Conservation (phyloP, 2,888 invertebrate species). For the Cheilosia variabilis region DNA sequence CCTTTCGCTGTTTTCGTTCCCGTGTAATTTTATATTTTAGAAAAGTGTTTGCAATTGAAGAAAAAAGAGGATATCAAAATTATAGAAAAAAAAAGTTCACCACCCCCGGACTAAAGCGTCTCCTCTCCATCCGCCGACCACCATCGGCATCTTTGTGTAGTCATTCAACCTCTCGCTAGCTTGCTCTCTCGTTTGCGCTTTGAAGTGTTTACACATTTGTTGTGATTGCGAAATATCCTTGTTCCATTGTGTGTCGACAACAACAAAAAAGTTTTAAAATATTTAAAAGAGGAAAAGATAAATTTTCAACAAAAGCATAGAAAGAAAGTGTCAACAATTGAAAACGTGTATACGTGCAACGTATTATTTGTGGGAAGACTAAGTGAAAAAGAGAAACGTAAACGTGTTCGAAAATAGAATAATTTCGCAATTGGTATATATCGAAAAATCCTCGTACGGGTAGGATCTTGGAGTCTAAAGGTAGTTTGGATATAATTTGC, state of each 20-base stretch:
- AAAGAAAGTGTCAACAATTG: conserved; percentile 48
- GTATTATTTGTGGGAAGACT: conserved; percentile 9
- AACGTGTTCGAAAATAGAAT: conserved; percentile 28
- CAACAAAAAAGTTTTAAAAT: conserved; percentile 20
- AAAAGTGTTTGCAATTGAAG: neutral
- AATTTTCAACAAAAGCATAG: neutral
- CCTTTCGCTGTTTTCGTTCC: conserved; percentile 13
- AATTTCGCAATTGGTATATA: conserved; percentile 8
- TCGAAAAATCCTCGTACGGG: conserved; percentile 26
- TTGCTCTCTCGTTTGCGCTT: conserved; percentile 31
- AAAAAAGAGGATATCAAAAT: neutral
- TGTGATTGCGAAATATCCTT: conserved; percentile 64
- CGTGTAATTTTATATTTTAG: neutral
- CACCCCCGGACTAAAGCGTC: conserved; percentile 11
- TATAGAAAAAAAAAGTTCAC: conserved; percentile 5
- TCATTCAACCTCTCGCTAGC: conserved; percentile 48
- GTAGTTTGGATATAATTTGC: conserved; percentile 66
- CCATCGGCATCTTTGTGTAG: conserved; percentile 53
- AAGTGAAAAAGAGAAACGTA: conserved; percentile 4
- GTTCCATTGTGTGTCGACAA: conserved; percentile 20
- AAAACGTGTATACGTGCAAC: conserved; percentile 29
- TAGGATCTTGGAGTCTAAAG: conserved; percentile 25
- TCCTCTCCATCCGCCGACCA: conserved; percentile 32
- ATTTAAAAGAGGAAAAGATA: conserved; percentile 3
- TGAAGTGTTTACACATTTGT: conserved; percentile 70